Evolutionary conservation across 2,888 invertebrate species (phyloP).

Genomic region (Ephialtes manifestator): DNA sequence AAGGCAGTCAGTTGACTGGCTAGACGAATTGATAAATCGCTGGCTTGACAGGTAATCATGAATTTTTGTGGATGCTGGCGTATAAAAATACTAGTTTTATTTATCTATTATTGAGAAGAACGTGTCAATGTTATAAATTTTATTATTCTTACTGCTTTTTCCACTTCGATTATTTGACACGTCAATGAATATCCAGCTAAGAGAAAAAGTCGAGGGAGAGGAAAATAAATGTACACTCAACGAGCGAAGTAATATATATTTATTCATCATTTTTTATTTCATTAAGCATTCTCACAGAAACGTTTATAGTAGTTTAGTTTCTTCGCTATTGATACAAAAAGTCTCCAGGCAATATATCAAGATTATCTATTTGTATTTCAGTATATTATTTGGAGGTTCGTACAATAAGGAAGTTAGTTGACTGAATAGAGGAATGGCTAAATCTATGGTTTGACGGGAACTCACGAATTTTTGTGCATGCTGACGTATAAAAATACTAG

Average conservation of each 20-base stretch:
- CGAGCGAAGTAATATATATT: conserved; percentile 1
- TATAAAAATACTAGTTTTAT: conserved; percentile 46
- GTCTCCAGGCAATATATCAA: conserved; percentile 52
- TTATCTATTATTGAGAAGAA: conserved; percentile 1
- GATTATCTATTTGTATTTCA: conserved; percentile 41
- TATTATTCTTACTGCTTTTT: conserved; percentile 21
- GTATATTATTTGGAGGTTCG: conserved; percentile 56
- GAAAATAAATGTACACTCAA: conserved; percentile 17
- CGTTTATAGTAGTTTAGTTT: conserved; percentile 60
- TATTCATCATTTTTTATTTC: conserved; percentile 65
- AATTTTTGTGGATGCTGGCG: conserved; percentile 50
- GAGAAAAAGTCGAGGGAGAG: not conserved
- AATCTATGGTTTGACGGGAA: conserved; percentile 30
- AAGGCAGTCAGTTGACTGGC: conserved; percentile 66
- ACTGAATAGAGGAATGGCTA: conserved; percentile 58
- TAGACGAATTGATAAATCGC: conserved; percentile 46
- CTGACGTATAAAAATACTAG: conserved; percentile 46
- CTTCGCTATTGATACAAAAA: conserved; percentile 53
- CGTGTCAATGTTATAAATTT: not conserved
- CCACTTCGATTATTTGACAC: conserved; percentile 3
- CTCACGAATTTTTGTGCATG: conserved; percentile 51
- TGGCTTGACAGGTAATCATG: conserved; percentile 39
- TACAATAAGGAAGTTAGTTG: conserved; percentile 63
- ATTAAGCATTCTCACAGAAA: conserved; percentile 68
- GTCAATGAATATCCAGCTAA: not conserved